Evolutionary conservation across 2,888 invertebrate genomes (phyloP).

Genomic region (Leucophora obtusa): DNA sequence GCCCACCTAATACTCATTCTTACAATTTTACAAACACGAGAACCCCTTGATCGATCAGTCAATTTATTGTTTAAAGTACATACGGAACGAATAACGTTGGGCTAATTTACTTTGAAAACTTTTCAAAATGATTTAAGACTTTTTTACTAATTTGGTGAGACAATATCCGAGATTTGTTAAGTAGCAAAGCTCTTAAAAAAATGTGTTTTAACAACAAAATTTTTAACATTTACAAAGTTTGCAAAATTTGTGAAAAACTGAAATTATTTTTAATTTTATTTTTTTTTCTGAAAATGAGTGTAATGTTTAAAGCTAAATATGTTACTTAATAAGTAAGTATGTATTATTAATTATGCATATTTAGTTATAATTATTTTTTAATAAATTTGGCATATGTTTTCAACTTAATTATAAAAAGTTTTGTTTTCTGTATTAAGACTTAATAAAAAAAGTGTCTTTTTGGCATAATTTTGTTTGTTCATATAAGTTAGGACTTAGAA

Average conservation of each 20-base stretch:
- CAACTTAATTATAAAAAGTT: conserved; percentile 33
- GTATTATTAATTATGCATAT: conserved; percentile 23
- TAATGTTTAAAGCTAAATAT: conserved; percentile 21
- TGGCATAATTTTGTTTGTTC: conserved; percentile 39
- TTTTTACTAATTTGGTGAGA: no score
- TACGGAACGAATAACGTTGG: no score
- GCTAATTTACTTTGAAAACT: no score
- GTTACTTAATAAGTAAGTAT: conserved; percentile 1
- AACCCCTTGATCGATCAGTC: no score
- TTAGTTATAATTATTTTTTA: conserved; percentile 8
- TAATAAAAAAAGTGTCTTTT: conserved; percentile 54
- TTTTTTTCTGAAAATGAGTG: neutral
- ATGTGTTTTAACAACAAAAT: neutral
- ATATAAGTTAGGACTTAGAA: conserved; percentile 33
- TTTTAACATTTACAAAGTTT: neutral
- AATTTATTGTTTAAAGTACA: no score
- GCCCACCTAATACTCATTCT: no score
- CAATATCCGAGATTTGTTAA: no score
- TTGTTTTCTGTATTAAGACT: conserved; percentile 33
- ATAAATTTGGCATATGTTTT: conserved; percentile 28
- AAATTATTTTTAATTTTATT: neutral
- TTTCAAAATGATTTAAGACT: no score
- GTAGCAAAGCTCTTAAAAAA: neutral
- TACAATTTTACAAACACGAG: no score
- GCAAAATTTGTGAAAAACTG: neutral